phyloP scores from a whole-genome alignment of 2,797 vertebrate species.

The Potorous gilbertii region DNA sequence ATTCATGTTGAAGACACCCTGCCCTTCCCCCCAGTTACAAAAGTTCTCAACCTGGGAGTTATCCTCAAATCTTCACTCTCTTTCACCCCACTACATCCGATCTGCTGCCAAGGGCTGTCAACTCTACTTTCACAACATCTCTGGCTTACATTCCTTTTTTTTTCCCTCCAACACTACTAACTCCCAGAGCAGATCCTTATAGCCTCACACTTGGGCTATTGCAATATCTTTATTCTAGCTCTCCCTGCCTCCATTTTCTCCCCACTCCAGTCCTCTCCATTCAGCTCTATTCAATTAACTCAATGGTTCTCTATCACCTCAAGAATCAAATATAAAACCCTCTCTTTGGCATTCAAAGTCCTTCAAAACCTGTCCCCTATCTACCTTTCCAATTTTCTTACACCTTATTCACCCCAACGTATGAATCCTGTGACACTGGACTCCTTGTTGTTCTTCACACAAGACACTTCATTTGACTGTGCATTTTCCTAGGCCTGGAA shows the following conservation, averaged over 20 bases:
- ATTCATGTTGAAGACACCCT: not conserved
- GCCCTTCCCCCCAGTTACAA: too few relatives aligned
- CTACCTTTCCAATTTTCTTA: not conserved
- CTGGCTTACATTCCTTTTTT: not conserved
- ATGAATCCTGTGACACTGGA: not conserved
- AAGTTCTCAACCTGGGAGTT: not conserved
- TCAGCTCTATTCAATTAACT: not conserved
- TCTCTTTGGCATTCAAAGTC: not conserved
- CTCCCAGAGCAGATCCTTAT: not conserved
- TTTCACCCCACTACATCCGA: too few relatives aligned
- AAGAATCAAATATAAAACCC: not conserved
- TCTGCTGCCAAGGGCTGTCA: not conserved
- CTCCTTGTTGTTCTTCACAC: not conserved
- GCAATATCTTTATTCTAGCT: not conserved
- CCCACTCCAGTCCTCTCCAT: not conserved
- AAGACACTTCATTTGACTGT: not conserved
- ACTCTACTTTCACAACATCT: not conserved
- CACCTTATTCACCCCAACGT: not conserved
- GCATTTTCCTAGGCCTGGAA: not conserved
- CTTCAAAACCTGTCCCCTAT: not conserved
- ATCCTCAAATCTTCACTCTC: too few relatives aligned
- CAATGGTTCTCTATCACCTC: not conserved
- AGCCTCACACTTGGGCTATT: not conserved
- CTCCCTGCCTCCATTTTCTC: not conserved
- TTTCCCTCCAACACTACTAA: not conserved